A percentile compares a stretch with the other conserved stretches of the same genome.
phyloP scores from a whole-genome alignment of 2,113 vertebrate genomes.

The human region GRCh38 chr14:96744001-96744500 shows the following conservation, averaged over 20 bases:
- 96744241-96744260: neutral
- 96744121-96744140: neutral
- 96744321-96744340: neutral
- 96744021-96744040: rapidly evolving
- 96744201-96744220: neutral
- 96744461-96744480: neutral
- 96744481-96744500: rapidly evolving
- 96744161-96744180: neutral
- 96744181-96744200: neutral
- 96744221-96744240: neutral
- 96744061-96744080: neutral
- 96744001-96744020: rapidly evolving
- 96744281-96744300: too few species aligned
- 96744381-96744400: neutral
- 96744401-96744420: neutral
- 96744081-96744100: neutral
- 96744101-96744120: neutral
- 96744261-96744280: neutral
- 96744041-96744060: neutral
- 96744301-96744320: neutral
- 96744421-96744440: rapidly evolving
- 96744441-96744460: neutral
- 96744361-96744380: neutral
- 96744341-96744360: rapidly evolving
- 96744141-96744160: neutral